phyloP scores from a whole-genome alignment of 2,888 invertebrate species.

The Deilephila porcellus region DNA sequence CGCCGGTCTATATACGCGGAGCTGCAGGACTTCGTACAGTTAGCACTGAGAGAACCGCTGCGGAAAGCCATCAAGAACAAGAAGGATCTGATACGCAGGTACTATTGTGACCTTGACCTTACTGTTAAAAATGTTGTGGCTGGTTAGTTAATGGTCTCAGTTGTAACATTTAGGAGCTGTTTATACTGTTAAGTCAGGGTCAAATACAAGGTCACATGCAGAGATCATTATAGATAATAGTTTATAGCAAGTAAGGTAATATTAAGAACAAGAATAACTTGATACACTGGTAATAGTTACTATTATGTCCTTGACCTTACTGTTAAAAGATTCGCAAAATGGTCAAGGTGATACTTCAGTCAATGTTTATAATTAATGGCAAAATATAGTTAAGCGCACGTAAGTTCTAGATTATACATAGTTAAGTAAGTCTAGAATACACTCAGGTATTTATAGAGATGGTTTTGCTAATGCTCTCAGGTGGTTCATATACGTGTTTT shows the following conservation, averaged over 20 bases:
- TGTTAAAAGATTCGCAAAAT: background rate
- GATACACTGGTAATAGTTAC: conserved; percentile 68
- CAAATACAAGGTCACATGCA: too few species aligned
- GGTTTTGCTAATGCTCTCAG: too few species aligned
- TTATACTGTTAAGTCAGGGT: too few species aligned
- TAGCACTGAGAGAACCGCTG: conserved; percentile 94
- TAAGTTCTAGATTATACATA: too few species aligned
- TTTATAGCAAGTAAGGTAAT: conserved; percentile 92
- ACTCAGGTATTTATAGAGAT: too few species aligned
- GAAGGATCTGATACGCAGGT: conserved; percentile 90
- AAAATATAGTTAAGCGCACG: too few species aligned
- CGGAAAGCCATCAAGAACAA: conserved; percentile 99
- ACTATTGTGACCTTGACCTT: background rate
- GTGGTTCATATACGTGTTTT: background rate
- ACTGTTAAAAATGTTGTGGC: too few species aligned
- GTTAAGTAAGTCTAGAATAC: too few species aligned
- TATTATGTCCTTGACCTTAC: background rate
- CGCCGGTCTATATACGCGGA: conserved; percentile 96
- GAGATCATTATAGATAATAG: conserved; percentile 83
- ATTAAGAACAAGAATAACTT: conserved; percentile 98
- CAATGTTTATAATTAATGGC: too few species aligned
- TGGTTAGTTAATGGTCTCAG: too few species aligned
- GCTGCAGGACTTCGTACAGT: conserved; percentile 98
- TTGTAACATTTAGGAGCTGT: too few species aligned
- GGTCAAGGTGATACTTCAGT: too few species aligned